Percentiles rank a stretch among this genome's conserved stretches.
Evolutionary conservation across 2,797 vertebrate species (phyloP).

Genomic region (Hafferia zeledoni): DNA sequence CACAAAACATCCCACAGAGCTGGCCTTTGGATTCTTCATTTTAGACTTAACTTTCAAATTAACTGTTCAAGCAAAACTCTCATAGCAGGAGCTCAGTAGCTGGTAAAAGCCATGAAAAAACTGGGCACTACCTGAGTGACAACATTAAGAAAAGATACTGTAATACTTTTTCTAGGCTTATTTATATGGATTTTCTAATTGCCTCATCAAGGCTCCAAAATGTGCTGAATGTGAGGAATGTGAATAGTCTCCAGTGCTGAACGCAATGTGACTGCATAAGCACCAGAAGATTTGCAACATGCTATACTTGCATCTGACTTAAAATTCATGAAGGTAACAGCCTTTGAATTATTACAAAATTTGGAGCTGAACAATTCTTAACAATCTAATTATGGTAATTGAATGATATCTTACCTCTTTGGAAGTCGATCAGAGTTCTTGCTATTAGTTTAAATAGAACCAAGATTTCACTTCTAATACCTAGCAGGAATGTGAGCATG

Average conservation of each 20-base stretch:
- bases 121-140: background rate
- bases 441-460: constrained; percentile 21
- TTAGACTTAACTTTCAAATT: constrained; percentile 24
- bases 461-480: background rate
- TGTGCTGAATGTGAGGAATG: background rate
- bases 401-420: constrained; percentile 15
- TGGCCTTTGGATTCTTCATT: background rate
- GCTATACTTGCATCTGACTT: constrained; percentile 12
- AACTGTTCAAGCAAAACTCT: constrained; percentile 17
- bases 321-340: constrained; percentile 32
- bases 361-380: constrained; percentile 36
- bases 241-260: constrained; percentile 6
- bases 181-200: constrained; percentile 5
- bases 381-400: constrained; percentile 57
- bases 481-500: background rate
- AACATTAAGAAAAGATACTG: background rate
- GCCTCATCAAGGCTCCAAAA: constrained; percentile 28
- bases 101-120: constrained; percentile 5
- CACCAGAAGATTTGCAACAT: constrained; percentile 31
- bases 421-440: constrained; percentile 10
- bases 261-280: background rate
- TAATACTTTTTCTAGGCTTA: background rate
- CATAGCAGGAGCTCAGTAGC: background rate
- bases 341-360: constrained; percentile 34
- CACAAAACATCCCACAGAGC: constrained; percentile 28